Evolutionary conservation across 2,888 invertebrate species (phyloP), one percentile per base, ranked within the genome.

Genomic region (Elaeidobius kamerunicus): DNA sequence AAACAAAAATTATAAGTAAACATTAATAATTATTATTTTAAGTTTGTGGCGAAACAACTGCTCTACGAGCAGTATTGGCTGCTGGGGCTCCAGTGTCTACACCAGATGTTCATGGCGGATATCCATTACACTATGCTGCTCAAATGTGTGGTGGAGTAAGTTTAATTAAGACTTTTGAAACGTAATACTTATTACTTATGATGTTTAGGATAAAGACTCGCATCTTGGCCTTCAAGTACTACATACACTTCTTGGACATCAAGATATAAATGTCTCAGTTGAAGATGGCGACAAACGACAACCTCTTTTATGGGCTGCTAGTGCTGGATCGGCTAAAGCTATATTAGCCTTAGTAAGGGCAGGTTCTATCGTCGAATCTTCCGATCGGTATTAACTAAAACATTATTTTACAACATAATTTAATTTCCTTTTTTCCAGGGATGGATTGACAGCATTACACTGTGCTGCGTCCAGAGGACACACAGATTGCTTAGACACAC

Each of bases 401-500:
- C n/a, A n/a, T n/a, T n/a, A n/a, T n/a, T n/a, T n/a, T n/a, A n/a
- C n/a, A n/a, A n/a, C 15, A 16, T 18, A 11, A 45, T 45, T 35
- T 19, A 34, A 9, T 5, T 14, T 5, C 14, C 1, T 40, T 30
- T 36, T 43, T 50, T 28, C 1, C 17, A 89, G 91, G 69, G 97
- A 98, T 69, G 95, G 95, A 1, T 76, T 99, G 3, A 95, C 95
- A 45, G 96, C 96, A 0, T 74, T 99, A 18, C 98, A 99, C 69
- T 98, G 98, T 72, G 96, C 97, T 0, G 95, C 98, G 0, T 96
- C 95, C 1, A 81, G 97, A 48, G 98, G 98, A 1, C 96, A 97
- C 70, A 88, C 88, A 0, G 89, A 92, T 66, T 94, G 94, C 64
- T 79, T 95, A 44, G 94, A 95, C 66, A 87, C 90, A 0, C 73